Base-by-base conservation (phyloP, 2,888 invertebrate genomes). In the Rotaria socialis region DNA sequence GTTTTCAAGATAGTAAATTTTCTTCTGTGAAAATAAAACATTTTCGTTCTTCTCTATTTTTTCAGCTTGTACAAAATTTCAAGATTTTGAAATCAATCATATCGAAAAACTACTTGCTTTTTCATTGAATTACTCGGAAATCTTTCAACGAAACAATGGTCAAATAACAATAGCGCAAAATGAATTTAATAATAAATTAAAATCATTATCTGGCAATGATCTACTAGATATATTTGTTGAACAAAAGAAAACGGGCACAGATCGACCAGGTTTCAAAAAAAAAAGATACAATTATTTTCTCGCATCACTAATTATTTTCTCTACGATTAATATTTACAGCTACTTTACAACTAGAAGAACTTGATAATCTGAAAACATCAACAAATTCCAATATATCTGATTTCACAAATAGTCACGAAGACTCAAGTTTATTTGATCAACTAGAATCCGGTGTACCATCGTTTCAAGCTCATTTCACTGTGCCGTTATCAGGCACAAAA, bases 31-130 rank as follows among this genome's bases (percentile, higher is more conserved):
- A 22, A 22, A 22, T 55, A 22, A 55, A 55, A 22, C 10, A 55
- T 55, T 19, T 6, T 22, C 22, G 10, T 8, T 22, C 5, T 22
- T 55, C 2, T 67, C 14, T 27, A n/a, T n/a, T 67, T 27, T 4
- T 67, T 67, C 5, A 67, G 67, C 80, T 52, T 85, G 86, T 55
- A 85, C 74, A n/a, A 85, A 86, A 58, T 86, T 86, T 80, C 86
- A 86, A 43, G 85, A 80, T 84, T 85, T 75, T 35, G 86, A 86
- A 85, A 85, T 75, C 16, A 43, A 50, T 0, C 86, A 86, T 86
- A 47, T 85, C 8, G 75, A 86, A 41, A 85, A 85, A 86, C 74
- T 86, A 80, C n/a, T 43, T 8, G 27, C 6, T 16, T 80, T 50
- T 84, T 43, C 75, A 11, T 52, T 80, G 16, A 56, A 52, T 27